phyloP scores from a whole-genome alignment of 2,888 invertebrate species.

The Tribolium freemani region DNA sequence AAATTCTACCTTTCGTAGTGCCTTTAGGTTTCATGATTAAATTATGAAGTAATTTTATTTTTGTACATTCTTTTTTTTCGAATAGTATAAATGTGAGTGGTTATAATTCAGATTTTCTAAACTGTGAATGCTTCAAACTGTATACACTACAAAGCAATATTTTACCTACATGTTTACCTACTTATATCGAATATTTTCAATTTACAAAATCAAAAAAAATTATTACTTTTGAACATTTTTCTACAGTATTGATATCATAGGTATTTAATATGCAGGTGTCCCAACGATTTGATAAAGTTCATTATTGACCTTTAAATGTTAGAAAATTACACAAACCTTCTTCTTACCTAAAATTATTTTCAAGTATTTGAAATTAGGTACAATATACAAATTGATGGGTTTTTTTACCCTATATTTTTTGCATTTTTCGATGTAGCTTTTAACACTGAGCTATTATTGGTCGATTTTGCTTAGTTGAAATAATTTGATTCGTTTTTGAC shows the following conservation, averaged over 20 bases:
- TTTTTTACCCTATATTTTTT: no score
- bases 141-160: neutral
- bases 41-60: neutral
- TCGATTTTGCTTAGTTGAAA: no score
- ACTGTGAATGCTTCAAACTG: neutral
- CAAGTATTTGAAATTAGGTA: no score
- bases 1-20: neutral
- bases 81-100: neutral
- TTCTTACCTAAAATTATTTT: no score
- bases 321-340: no score
- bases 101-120: neutral
- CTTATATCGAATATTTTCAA: neutral
- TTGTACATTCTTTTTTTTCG: neutral
- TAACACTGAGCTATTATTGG: no score
- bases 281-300: no score
- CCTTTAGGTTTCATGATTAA: neutral
- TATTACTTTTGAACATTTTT: neutral
- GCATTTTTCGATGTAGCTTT: no score
- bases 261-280: no score
- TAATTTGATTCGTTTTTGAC: no score
- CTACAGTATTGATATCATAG: neutral
- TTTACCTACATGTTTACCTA: neutral
- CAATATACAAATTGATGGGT: no score
- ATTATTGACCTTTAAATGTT: no score
- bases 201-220: neutral